phyloP scores from a whole-genome alignment of 2,797 vertebrate species.

The Myotis myotis region DNA sequence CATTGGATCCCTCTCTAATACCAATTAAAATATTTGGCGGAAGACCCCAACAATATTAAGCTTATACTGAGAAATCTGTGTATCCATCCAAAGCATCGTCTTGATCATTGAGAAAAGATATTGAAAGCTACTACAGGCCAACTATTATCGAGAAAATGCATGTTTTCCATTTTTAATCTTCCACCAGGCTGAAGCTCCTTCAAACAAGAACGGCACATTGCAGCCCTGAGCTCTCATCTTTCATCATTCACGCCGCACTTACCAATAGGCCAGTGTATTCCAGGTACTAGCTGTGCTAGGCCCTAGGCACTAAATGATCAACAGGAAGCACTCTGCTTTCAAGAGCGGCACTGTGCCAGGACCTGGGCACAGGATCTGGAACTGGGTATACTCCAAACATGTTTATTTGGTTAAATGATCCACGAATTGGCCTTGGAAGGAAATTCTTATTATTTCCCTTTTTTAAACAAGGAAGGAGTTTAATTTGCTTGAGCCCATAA shows the following conservation, averaged over 20 bases:
- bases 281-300: neutral
- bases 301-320: neutral
- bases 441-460: neutral
- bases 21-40: conserved; percentile 55
- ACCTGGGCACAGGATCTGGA: neutral
- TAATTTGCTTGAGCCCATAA: neutral
- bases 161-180: neutral
- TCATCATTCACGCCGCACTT: neutral
- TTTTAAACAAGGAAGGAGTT: conserved; percentile 25
- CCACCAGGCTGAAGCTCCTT: neutral
- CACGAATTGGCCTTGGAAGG: neutral
- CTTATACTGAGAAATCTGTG: neutral
- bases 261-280: neutral
- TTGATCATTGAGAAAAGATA: neutral
- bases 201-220: neutral
- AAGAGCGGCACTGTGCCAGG: neutral
- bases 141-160: neutral
- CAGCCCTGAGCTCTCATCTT: neutral
- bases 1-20: conserved; percentile 21
- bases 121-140: neutral
- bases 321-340: neutral
- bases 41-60: neutral
- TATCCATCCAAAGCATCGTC: neutral
- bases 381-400: neutral
- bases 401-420: conserved; percentile 13